Base-by-base conservation (phyloP, 2,888 invertebrate species). In the Cheilosia impressa region DNA sequence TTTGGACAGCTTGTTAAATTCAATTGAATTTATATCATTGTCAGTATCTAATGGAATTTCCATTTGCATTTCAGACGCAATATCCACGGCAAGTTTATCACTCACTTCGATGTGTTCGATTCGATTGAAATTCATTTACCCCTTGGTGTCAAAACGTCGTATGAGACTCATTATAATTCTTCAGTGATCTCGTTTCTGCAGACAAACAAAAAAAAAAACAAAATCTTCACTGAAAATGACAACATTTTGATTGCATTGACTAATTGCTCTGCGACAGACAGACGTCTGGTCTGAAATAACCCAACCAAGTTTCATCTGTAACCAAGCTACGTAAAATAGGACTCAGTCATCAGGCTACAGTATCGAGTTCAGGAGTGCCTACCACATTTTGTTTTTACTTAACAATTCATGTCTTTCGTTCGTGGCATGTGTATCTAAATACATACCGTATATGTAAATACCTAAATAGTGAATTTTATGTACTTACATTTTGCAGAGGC, bases 401-500 rank as follows among this genome's bases (percentile, higher is more conserved):
- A 55, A 55, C n/a, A 55, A n/a, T 31, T 55, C 27, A 31, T 31
- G n/a, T 7, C 5, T 5, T 19, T 3, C 17, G 47, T 19, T 17
- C 10, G 17, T 47, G 19, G 9, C 5, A 15, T 24, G 24, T 15
- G n/a, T 24, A 13, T 13, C 31, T 31, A 31, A 31, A 9, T 27
- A 27, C 27, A 27, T 10, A 2, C 19, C 19, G 50, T 10, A 9
- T 22, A 9, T 22, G 5, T 22, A 50, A 1, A 50, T 50, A 50
- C 4, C 0, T 24, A 22, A 5, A 15, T 5, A 13, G 5, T 52
- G 6, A 17, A 10, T 7, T 15, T 10, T 38, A 6, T 15, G 31
- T 82, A 89, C 89, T 90, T 89, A 92, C 92, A 90, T 92, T 92
- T 90, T 92, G 92, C 69, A 92, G 89, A 83, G 91, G 89, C 87